Percentiles rank a stretch among this genome's conserved stretches.
phyloP scores from a whole-genome alignment of 2,113 vertebrate species.

The Rhea americana region DNA sequence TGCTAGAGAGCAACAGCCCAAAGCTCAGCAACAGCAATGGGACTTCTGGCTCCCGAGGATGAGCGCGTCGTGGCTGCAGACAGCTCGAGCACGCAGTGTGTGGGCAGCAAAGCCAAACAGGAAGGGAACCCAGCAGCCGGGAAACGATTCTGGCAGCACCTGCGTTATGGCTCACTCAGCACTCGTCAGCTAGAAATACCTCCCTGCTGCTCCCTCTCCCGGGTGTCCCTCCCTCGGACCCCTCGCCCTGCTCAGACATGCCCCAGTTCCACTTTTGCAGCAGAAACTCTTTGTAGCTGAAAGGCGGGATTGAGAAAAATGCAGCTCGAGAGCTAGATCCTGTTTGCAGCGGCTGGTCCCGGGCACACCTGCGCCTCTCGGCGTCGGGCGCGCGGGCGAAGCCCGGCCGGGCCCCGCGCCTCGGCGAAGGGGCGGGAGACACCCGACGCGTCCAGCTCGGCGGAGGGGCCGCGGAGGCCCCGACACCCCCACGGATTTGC shows the following conservation, averaged over 20 bases:
- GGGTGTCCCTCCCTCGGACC: conserved; percentile 41
- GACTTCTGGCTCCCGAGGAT: not conserved
- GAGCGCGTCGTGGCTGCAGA: not conserved
- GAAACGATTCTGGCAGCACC: not conserved
- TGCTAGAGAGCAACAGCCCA: not conserved
- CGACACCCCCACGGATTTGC: not conserved
- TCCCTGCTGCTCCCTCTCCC: conserved; percentile 16
- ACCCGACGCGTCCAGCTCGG: rapidly evolving
- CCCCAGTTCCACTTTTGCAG: not conserved
- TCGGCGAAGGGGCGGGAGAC: not conserved
- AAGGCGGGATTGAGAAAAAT: not conserved
- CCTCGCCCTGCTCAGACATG: conserved; percentile 53
- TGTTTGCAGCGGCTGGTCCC: not conserved
- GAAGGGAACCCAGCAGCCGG: conserved; percentile 30
- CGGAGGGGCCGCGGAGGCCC: rapidly evolving
- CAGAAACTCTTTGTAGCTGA: not conserved
- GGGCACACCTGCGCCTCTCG: rapidly evolving
- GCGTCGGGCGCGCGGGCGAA: too few species aligned
- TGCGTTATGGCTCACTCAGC: not conserved
- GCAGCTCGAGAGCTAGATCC: not conserved
- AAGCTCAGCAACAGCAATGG: rapidly evolving
- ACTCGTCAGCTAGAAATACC: not conserved
- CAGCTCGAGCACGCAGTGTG: not conserved
- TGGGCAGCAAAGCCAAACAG: conserved; percentile 52
- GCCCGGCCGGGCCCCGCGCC: not conserved